Percentiles rank a stretch among this genome's conserved stretches.
These are phyloP conservation scores for Drosophila micromelanica DNA, from an alignment of 1,140 invertebrate genomes.

Conservation along the genomic window DNA sequence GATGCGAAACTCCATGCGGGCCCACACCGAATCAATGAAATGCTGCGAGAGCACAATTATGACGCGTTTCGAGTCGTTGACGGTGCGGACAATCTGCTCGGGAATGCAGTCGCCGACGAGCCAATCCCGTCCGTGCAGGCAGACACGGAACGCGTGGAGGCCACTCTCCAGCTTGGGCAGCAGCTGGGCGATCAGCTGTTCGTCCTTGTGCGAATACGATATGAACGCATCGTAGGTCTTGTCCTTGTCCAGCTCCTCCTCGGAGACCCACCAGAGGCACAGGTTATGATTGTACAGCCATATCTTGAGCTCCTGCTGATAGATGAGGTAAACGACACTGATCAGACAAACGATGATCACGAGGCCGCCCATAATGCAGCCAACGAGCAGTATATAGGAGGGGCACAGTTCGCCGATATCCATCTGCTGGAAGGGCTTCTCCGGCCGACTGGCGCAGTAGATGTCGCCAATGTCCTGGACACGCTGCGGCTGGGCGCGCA, in stretches of 20 bases:
- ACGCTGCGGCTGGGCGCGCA: conserved; percentile 84
- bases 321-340: conserved; percentile 87
- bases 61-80: conserved; percentile 91
- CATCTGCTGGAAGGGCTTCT: conserved; percentile 74
- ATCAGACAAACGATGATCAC: conserved; percentile 84
- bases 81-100: conserved; percentile 91
- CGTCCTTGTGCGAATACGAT: conserved; percentile 93
- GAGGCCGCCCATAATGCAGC: conserved; percentile 84
- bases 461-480: conserved; percentile 82
- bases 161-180: conserved; percentile 88
- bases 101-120: conserved; percentile 91
- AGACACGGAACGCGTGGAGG: conserved; percentile 87
- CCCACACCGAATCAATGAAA: conserved; percentile 94
- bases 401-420: conserved; percentile 86
- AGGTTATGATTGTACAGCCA: conserved; percentile 89
- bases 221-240: conserved; percentile 94
- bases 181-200: conserved; percentile 89
- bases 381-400: conserved; percentile 71
- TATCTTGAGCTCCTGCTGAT: conserved; percentile 88
- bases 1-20: conserved; percentile 92
- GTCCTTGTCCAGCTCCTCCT: conserved; percentile 90
- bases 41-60: conserved; percentile 92
- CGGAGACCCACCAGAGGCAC: conserved; percentile 89
- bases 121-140: conserved; percentile 94
- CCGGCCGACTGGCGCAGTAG: conserved; percentile 81